These are phyloP conservation scores for Thamnophis sirtalis DNA, from an alignment of 2,113 vertebrate species.

Conservation along the genomic window DNA sequence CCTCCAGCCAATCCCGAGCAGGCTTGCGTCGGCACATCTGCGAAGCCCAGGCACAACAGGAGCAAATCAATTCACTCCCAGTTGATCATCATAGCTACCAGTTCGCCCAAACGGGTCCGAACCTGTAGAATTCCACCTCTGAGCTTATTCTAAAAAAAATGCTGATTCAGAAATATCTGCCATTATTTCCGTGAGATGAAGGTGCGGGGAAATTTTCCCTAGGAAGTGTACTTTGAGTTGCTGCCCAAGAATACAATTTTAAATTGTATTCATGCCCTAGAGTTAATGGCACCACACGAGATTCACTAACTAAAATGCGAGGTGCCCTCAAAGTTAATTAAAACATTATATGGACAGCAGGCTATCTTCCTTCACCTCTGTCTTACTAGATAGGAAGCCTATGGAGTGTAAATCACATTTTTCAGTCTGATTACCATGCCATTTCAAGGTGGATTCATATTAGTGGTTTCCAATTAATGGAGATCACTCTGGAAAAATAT, in stretches of 20 bases:
- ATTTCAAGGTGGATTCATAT: neutral
- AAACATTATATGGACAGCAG: neutral
- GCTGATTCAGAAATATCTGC: neutral
- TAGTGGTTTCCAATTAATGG: neutral
- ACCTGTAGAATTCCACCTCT: no score
- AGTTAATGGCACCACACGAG: constrained; percentile 2
- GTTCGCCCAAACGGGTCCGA: no score
- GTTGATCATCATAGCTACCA: no score
- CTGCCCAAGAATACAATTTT: neutral
- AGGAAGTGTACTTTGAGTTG: neutral
- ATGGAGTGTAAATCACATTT: neutral
- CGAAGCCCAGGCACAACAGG: no score
- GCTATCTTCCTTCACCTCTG: neutral
- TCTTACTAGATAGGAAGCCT: neutral
- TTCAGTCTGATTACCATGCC: neutral
- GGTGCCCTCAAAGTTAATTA: constrained; percentile 13
- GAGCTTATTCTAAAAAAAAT: neutral
- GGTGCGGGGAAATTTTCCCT: neutral
- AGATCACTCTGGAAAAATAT: neutral
- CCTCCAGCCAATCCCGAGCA: no score
- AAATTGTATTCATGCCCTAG: constrained; percentile 12
- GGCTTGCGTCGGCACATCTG: no score
- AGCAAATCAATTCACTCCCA: no score
- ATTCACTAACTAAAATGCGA: neutral
- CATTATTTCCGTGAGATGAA: neutral